Evolutionary conservation across 2,113 vertebrate species (phyloP), one percentile per base, ranked within the genome.

Genomic region (Opisthocomus hoazin): DNA sequence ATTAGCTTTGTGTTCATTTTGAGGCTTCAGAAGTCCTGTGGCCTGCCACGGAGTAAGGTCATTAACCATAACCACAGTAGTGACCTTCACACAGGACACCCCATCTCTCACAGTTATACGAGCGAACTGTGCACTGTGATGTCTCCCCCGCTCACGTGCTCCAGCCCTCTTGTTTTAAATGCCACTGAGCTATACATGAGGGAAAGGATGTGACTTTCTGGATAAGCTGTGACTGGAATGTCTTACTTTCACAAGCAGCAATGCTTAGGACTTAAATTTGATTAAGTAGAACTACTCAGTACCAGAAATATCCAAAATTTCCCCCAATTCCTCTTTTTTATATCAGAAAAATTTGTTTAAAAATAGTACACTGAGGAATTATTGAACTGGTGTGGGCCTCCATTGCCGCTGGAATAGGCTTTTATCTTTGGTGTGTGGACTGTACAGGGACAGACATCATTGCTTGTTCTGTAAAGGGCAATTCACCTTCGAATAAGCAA

Each of bases 1-100:
- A 99, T 99, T 99, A 99, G 98, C 96, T 97, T 96, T 88, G 70
- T 97, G 97, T 96, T 97, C 98, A 98, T 98, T 98, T 98, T 98
- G 96, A 97, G 96, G 92, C 97, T 97, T 98, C 98, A 97, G 87
- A 96, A 98, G 97, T 96, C 97, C 97, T 96, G 95, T 97, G 97
- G 97, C 98, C 98, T 97, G 98, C 98, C 96, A 97, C 96, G 96
- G 91, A 94, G 80, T 97, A 97, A 98, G 98, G 98, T 98, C 96
- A 95, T 99, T 99, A 98, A 98, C 98, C 97, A 97, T 98, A 98
- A 97, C 98, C 97, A 97, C 95, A 89, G 93, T 98, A 78, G 95
- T 97, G 96, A 97, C 98, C 98, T 97, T 98, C 97, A 97, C 96
- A 96, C 81, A 95, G 95, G 96, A 94, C 84, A 80, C 69, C n/a